Evolutionary conservation across 2,113 vertebrate species (phyloP), one percentile per base, ranked within the genome.

Genomic region (Fulmarus glacialis): DNA sequence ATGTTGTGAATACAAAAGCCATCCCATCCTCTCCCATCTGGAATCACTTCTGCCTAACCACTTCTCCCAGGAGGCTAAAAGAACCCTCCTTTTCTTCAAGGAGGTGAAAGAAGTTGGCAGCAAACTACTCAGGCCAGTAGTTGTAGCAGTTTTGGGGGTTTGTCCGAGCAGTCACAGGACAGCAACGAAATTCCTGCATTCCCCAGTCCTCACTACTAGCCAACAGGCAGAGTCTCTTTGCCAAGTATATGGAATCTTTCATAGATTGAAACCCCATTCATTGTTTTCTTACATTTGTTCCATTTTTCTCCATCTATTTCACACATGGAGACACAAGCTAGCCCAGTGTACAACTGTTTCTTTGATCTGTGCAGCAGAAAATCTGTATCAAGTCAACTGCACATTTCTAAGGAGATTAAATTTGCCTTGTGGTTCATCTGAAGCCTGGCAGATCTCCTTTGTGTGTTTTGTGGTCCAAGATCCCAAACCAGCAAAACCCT

Each of bases 341-440:
- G 56, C 53, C 81, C 74, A 53, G 82, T 0, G 2, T 21, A 43
- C 52, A 67, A n/a, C 7, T 3, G 50, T 8, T 12, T 1, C 94
- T 97, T 96, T 97, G 95, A 97, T 97, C 89, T 87, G 52, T 72
- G 91, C 93, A 85, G 78, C 95, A 96, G 84, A 96, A 97, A 97
- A 94, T 91, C 95, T 97, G 68, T 72, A 90, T 93, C 82, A 75
- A 96, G 84, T 91, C 96, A 93, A 78, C 90, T 67, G 78, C 92
- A 60, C 93, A 93, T 97, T 96, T 97, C 93, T 96, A 60, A 96
- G 87, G 78, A 93, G 91, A 96, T 95, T 95, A 96, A 93, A 82
- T 91, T 91, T 79, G 78, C 92, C 82, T 90, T 90, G 90, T 90
- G 92, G 86, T 90, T 95, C 87, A 60, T 96, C 84, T 87, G 89